These are phyloP conservation scores for Acridotheres tristis DNA, from an alignment of 2,797 vertebrate species.

Conservation along the genomic window DNA sequence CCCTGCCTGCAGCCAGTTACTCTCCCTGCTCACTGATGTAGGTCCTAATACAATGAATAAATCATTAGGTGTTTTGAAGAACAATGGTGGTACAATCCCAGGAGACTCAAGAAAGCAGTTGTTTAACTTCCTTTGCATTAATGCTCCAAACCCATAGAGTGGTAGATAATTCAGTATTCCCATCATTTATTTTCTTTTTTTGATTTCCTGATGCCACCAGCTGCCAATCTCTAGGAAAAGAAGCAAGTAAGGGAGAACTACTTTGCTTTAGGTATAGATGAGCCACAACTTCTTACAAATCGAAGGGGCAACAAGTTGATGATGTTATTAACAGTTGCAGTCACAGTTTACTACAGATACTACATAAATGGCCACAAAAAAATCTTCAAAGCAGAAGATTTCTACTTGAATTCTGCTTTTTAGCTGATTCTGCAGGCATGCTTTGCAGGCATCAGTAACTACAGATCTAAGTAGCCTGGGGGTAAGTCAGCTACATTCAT, in stretches of 20 bases:
- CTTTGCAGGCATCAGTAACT: neutral
- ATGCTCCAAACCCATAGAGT: neutral
- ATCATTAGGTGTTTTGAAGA: conserved; percentile 23
- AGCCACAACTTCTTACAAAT: neutral
- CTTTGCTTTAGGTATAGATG: neutral
- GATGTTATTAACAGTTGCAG: neutral
- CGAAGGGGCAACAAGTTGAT: neutral
- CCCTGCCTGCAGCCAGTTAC: neutral
- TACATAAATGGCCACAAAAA: neutral
- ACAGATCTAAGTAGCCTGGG: neutral
- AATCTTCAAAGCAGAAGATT: neutral
- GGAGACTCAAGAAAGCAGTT: conserved; percentile 11
- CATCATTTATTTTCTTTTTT: neutral
- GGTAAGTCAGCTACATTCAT: neutral
- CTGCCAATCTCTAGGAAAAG: neutral
- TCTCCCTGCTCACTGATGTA: conserved; percentile 31
- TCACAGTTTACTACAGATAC: neutral
- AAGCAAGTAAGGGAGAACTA: neutral
- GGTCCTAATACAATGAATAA: conserved; percentile 57
- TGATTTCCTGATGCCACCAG: neutral
- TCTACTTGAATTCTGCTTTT: neutral
- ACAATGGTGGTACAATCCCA: neutral
- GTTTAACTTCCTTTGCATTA: conserved; percentile 21
- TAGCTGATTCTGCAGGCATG: neutral
- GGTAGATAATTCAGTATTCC: neutral